Evolutionary conservation across 2,113 vertebrate genomes (phyloP).

Genomic region (Lamprotornis superbus): DNA sequence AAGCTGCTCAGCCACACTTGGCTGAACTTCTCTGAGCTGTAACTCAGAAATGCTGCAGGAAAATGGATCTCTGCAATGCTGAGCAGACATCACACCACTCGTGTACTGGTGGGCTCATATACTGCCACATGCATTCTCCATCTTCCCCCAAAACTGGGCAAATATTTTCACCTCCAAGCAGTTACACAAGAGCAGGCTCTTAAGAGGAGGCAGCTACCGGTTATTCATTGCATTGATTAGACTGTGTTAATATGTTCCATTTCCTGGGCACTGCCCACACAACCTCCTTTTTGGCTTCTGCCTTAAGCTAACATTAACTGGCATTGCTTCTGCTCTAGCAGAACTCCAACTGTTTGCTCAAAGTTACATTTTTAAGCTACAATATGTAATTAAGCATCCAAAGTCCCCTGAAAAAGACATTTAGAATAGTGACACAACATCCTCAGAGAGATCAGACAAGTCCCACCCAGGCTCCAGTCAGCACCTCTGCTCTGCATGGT

Average conservation of each 20-base stretch:
- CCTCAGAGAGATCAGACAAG: fast-evolving
- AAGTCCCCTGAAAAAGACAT: neutral
- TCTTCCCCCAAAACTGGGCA: neutral
- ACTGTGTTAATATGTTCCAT: neutral
- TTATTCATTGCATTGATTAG: neutral
- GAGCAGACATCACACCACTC: neutral
- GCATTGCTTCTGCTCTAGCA: neutral
- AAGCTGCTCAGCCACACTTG: neutral
- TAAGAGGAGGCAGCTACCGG: neutral
- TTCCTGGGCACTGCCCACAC: neutral
- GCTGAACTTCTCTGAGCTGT: neutral
- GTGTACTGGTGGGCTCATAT: fast-evolving
- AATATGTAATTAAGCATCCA: neutral
- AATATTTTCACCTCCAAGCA: neutral
- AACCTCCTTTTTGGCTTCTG: neutral
- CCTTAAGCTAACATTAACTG: neutral
- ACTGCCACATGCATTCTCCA: neutral
- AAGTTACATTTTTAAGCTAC: neutral
- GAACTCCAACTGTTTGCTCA: neutral
- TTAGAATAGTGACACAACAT: neutral
- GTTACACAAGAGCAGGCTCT: neutral
- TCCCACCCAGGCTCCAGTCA: neutral
- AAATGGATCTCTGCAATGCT: neutral
- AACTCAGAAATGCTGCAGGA: neutral
- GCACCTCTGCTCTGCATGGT: neutral